Conservation (phyloP, 2,797 vertebrate species). For the Simalia tracyae region DNA sequence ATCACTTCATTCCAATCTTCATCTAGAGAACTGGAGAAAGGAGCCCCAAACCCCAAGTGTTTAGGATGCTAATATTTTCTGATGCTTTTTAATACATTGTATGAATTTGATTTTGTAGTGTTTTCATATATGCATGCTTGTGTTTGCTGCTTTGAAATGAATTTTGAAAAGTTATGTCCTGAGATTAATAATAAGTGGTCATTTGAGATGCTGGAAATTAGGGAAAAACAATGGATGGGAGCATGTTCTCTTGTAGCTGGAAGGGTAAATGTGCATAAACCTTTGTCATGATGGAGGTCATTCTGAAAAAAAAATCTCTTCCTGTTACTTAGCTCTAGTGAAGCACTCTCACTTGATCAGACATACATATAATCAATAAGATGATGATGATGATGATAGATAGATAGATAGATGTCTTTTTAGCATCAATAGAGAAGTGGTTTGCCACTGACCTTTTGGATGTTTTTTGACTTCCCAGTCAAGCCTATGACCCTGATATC, state of each 20-base stretch:
- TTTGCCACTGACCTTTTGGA: not conserved
- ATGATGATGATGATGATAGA: too few species aligned
- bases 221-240: not conserved
- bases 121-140: not conserved
- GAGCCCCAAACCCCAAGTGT: too few species aligned
- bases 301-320: not conserved
- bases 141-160: not conserved
- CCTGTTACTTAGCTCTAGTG: not conserved
- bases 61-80: not conserved
- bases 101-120: not conserved
- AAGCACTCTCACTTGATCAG: constrained; percentile 12
- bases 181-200: not conserved
- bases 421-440: too few species aligned
- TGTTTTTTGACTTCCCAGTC: not conserved
- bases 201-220: not conserved
- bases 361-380: not conserved
- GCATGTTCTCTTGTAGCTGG: not conserved
- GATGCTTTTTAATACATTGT: not conserved
- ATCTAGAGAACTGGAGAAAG: too few species aligned
- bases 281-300: not conserved
- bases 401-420: too few species aligned
- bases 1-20: too few species aligned
- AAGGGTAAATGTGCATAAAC: not conserved
- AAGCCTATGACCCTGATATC: not conserved
- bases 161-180: not conserved